These are phyloP conservation scores for Euleptes europaea DNA, from an alignment of 2,113 vertebrate genomes.

Conservation along the genomic window DNA sequence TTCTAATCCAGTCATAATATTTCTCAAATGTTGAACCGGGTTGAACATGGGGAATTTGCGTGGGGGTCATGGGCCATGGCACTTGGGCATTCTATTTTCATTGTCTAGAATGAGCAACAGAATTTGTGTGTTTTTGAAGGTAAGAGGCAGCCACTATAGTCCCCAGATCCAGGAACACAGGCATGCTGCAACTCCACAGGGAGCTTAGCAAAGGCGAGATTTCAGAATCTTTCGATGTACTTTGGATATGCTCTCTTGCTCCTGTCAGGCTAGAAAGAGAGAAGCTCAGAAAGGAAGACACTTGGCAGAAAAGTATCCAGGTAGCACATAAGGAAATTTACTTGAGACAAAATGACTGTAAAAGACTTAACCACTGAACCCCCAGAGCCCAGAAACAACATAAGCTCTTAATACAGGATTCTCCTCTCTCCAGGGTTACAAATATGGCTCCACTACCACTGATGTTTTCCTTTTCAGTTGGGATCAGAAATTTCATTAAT, in stretches of 20 bases:
- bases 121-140: background rate
- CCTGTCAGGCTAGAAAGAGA: background rate
- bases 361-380: conserved; percentile 2
- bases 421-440: no score
- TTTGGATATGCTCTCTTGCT: background rate
- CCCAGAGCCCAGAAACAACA: background rate
- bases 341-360: background rate
- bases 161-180: background rate
- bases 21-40: background rate
- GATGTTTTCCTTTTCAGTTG: no score
- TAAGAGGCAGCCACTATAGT: background rate
- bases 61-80: background rate
- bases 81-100: background rate
- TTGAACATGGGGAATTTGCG: background rate
- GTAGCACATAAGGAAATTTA: background rate
- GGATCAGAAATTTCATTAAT: no score
- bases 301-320: background rate
- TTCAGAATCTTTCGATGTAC: conserved; percentile 11
- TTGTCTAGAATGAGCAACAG: background rate
- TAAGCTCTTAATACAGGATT: no score
- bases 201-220: background rate
- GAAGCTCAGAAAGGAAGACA: background rate
- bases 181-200: background rate
- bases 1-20: background rate
- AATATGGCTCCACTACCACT: no score